Percentiles rank a stretch among this genome's conserved stretches.
Evolutionary conservation across 2,888 invertebrate species (phyloP).

Genomic region (Pyrocoelia pectoralis): DNA sequence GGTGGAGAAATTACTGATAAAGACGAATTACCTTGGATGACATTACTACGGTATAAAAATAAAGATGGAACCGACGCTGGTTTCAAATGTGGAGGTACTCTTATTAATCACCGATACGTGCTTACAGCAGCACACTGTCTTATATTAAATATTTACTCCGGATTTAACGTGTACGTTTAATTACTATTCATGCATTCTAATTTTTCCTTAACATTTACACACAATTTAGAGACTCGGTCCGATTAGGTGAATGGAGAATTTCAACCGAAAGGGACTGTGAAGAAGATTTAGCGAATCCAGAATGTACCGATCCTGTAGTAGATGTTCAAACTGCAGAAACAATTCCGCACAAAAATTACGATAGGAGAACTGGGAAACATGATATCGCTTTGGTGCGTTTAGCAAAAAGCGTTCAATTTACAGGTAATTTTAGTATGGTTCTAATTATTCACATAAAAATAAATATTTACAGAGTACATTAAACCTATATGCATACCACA

Average conservation of each 20-base stretch:
- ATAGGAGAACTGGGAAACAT: constrained; percentile 49
- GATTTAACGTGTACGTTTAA: constrained; percentile 17
- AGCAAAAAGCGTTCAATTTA: constrained; percentile 56
- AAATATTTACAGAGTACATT: constrained; percentile 28
- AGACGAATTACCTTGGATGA: constrained; percentile 60
- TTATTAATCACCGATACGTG: constrained; percentile 60
- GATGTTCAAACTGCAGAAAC: constrained; percentile 55
- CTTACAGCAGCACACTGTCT: constrained; percentile 60
- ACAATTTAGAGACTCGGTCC: constrained; percentile 48
- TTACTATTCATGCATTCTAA: neutral
- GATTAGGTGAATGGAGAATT: constrained; percentile 63
- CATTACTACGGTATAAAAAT: constrained; percentile 55
- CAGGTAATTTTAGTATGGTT: constrained; percentile 58
- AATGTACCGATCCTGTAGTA: constrained; percentile 55
- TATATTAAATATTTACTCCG: neutral
- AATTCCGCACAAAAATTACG: constrained; percentile 54
- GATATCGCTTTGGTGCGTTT: constrained; percentile 62
- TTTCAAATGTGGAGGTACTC: constrained; percentile 55
- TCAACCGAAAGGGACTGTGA: constrained; percentile 58
- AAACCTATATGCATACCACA: constrained; percentile 28
- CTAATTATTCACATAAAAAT: too few relatives aligned
- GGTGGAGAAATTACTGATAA: constrained; percentile 51
- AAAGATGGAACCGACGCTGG: constrained; percentile 29
- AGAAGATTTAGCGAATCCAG: constrained; percentile 39
- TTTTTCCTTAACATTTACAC: neutral